A percentile compares a stretch with the other conserved stretches of the same genome.
phyloP scores from a whole-genome alignment of 2,888 invertebrate species.

The Synergus japonicus region DNA sequence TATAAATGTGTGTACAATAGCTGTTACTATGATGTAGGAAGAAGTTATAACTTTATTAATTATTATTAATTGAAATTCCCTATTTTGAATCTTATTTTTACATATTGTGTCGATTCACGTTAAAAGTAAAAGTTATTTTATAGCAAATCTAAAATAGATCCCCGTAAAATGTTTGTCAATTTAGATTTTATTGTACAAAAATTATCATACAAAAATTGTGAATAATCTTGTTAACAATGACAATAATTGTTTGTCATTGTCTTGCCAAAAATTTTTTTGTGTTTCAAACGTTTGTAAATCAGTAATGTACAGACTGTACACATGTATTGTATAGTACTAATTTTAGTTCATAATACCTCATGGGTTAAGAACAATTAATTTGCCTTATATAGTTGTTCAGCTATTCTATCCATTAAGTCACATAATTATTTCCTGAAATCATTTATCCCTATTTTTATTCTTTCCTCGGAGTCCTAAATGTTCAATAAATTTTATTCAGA shows the following conservation, averaged over 20 bases:
- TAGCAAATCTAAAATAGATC: background rate
- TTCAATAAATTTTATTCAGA: too few species aligned
- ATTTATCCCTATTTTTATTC: background rate
- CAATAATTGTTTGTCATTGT: background rate
- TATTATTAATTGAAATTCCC: background rate
- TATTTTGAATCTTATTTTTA: background rate
- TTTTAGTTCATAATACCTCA: background rate
- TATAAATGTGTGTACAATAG: background rate
- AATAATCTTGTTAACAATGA: conserved; percentile 3
- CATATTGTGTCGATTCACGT: background rate
- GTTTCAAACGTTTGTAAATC: background rate
- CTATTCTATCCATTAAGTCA: background rate
- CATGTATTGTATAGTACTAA: background rate
- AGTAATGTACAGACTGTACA: background rate
- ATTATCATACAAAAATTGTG: background rate
- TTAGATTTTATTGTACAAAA: background rate
- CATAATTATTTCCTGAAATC: background rate
- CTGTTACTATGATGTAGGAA: background rate
- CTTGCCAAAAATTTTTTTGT: conserved; percentile 3
- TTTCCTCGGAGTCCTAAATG: too few species aligned
- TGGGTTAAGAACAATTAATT: conserved; percentile 7
- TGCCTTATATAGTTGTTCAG: background rate
- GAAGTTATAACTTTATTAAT: background rate
- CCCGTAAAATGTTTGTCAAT: background rate
- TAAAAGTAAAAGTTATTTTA: background rate